These are phyloP conservation scores for Scopus umbretta DNA, from an alignment of 2,113 vertebrate genomes.

Conservation along the genomic window DNA sequence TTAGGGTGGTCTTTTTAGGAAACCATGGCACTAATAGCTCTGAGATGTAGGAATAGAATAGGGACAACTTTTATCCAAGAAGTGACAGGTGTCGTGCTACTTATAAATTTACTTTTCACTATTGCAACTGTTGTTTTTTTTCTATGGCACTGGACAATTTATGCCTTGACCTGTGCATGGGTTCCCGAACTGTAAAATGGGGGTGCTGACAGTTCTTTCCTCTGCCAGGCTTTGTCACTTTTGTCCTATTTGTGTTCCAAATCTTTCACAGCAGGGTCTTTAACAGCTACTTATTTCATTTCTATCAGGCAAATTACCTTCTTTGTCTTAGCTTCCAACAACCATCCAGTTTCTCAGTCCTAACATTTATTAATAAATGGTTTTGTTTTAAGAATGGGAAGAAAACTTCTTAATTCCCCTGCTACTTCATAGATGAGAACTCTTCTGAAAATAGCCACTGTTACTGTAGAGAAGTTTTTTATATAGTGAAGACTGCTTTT, in stretches of 20 bases:
- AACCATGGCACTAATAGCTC: background rate
- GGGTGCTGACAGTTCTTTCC: background rate
- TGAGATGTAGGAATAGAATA: background rate
- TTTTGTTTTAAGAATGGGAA: background rate
- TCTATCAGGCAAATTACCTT: background rate
- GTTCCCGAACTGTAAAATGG: background rate
- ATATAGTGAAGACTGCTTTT: background rate
- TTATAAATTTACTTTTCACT: background rate
- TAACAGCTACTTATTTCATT: background rate
- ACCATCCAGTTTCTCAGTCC: background rate
- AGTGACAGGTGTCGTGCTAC: background rate
- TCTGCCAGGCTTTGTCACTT: background rate
- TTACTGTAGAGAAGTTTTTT: background rate
- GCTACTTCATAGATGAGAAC: background rate
- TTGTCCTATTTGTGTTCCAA: background rate
- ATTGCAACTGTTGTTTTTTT: background rate
- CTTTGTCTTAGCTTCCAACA: background rate
- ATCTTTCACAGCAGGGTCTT: background rate
- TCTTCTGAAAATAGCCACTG: background rate
- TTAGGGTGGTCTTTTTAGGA: background rate
- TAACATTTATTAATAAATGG: background rate
- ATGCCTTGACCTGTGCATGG: background rate
- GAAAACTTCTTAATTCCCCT: background rate
- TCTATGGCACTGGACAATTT: background rate
- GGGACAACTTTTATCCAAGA: background rate